Evolutionary conservation across 2,888 invertebrate species (phyloP), one percentile per base, ranked within the genome.

Genomic region (Julus scanicus): DNA sequence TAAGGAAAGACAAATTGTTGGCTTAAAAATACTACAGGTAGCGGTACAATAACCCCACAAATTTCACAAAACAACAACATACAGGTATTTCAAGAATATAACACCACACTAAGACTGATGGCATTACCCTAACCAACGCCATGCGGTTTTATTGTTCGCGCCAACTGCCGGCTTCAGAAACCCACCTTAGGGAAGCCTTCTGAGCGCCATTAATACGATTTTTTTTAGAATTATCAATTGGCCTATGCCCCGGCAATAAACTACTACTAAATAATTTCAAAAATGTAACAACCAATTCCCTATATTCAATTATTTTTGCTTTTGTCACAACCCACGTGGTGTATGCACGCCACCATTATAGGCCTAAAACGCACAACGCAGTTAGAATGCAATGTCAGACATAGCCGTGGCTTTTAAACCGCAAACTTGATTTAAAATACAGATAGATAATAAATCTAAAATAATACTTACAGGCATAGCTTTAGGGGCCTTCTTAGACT

Each of bases 401-500:
- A 29, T 29, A 29, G 29, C 1, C 29, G 29, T 29, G 29, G 29
- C 29, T 71, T 71, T 71, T 20, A 71, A 71, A 20, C 71, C 2
- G 71, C 29, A 5, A 71, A 29, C 9, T 9, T 71, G 20, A 44
- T 44, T 8, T 44, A 57, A 57, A 57, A 57, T n/a, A 15, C 57
- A 13, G 11, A 20, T 86, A 40, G 29, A 86, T 6, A 86, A 86
- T 39, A 15, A 85, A 13, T 39, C 9, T 3, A 86, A 86, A 39
- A 87, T 17, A 29, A 83, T 88, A 88, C 88, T 88, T 84, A 88
- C 88, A 4, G 88, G 83, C 17, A 71, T 20, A 20, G 88, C 83
- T 88, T 88, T 88, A 11, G 88, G 88, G 1, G 88, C 17, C 71
- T 88, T 71, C 71, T 71, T 88, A 44, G 88, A 48, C 20, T 88